Percentiles rank a stretch among this genome's conserved stretches.
Evolutionary conservation across 2,113 vertebrate species (phyloP).

Genomic region (Porphyrio hochstetteri): DNA sequence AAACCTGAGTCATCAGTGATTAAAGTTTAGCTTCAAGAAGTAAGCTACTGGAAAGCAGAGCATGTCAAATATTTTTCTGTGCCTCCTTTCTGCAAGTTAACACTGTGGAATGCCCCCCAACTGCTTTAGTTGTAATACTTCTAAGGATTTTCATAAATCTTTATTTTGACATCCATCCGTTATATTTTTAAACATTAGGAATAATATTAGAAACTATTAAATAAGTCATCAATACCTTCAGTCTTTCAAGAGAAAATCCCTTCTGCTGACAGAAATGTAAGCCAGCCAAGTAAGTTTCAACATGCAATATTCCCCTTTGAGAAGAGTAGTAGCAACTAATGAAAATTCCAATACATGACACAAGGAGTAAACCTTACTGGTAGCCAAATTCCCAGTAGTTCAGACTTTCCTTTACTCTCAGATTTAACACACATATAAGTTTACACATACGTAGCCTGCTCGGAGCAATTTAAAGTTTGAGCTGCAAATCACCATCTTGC

Average conservation of each 20-base stretch:
- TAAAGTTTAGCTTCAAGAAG: neutral
- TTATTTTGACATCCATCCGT: neutral
- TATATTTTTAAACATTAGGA: neutral
- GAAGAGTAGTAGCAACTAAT: neutral
- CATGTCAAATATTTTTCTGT: neutral
- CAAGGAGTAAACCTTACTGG: neutral
- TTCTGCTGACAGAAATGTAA: neutral
- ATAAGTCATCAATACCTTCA: neutral
- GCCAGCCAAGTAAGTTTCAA: neutral
- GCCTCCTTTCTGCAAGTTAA: neutral
- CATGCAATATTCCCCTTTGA: neutral
- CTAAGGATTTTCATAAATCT: neutral
- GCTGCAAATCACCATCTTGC: conserved; percentile 78
- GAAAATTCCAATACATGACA: neutral
- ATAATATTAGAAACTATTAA: neutral
- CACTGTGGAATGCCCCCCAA: neutral
- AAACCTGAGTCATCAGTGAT: neutral
- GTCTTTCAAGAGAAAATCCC: neutral
- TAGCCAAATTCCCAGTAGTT: neutral
- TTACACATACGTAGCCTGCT: neutral
- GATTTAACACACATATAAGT: neutral
- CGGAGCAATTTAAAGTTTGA: conserved; percentile 23
- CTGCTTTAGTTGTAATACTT: neutral
- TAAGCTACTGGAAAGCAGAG: neutral
- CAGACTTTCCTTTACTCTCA: neutral